Conservation (phyloP, 2,113 vertebrate genomes). For the Condylura cristata region DNA sequence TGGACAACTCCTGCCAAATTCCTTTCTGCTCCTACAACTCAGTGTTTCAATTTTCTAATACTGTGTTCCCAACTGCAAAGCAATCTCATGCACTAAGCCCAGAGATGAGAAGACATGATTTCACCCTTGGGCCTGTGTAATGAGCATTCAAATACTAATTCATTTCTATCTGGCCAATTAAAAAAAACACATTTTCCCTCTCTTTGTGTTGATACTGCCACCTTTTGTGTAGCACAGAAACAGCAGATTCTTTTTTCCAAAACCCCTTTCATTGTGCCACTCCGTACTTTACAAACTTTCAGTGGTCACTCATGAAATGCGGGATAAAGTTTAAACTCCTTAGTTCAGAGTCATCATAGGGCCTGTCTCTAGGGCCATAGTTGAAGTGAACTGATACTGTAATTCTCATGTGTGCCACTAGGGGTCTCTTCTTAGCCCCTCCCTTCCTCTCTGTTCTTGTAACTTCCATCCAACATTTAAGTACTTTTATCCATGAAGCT, state of each 20-base stretch:
- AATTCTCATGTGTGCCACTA: neutral
- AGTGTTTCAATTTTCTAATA: neutral
- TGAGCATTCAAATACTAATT: neutral
- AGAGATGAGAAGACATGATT: neutral
- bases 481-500: neutral
- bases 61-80: neutral
- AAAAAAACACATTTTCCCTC: neutral
- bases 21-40: neutral
- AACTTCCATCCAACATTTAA: neutral
- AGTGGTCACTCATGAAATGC: neutral
- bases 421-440: neutral
- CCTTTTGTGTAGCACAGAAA: neutral
- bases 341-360: neutral
- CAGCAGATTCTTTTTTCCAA: neutral
- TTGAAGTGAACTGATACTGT: neutral
- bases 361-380: neutral
- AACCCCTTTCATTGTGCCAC: neutral
- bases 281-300: neutral
- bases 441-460: neutral
- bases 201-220: neutral
- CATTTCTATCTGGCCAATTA: constrained; percentile 7
- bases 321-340: neutral
- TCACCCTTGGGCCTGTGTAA: neutral
- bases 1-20: neutral
- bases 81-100: neutral